These are phyloP conservation scores for Cheiracanthium punctorium DNA, from an alignment of 2,888 invertebrate species.

Conservation along the genomic window DNA sequence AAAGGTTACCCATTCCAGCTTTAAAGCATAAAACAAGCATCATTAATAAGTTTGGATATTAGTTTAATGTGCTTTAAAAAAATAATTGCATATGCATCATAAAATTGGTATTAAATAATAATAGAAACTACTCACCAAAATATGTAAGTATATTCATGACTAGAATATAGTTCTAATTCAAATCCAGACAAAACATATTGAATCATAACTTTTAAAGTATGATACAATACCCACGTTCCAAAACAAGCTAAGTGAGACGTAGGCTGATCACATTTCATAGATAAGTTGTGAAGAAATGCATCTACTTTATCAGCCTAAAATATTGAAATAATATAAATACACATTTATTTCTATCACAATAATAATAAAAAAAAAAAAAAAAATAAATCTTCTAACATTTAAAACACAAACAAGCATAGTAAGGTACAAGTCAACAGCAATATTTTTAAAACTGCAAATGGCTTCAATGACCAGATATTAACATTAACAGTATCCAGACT, in stretches of 20 bases:
- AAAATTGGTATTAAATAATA: too few relatives aligned
- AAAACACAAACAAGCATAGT: too few relatives aligned
- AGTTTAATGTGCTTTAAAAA: too few relatives aligned
- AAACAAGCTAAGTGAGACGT: constrained; percentile 88
- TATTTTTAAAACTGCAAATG: too few relatives aligned
- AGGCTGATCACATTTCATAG: constrained; percentile 82
- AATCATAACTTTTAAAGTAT: constrained; percentile 93
- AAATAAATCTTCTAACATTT: neutral
- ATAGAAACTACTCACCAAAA: constrained; percentile 83
- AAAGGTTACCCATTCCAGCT: too few relatives aligned
- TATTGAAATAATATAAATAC: too few relatives aligned
- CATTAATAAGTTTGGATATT: too few relatives aligned
- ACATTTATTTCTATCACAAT: neutral
- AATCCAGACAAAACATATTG: constrained; percentile 95
- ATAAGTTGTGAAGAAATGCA: constrained; percentile 84
- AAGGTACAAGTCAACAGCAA: too few relatives aligned
- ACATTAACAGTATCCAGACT: too few relatives aligned
- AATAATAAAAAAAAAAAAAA: neutral
- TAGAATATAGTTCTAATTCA: constrained; percentile 95
- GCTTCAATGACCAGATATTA: too few relatives aligned
- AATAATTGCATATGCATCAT: too few relatives aligned
- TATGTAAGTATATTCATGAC: constrained; percentile 96
- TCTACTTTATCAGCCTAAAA: constrained; percentile 91
- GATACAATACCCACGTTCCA: constrained; percentile 96
- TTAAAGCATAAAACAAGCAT: too few relatives aligned